Evolutionary conservation across 2,888 invertebrate genomes (phyloP), one percentile per base, ranked within the genome.

Genomic region (Sisyra terminalis): DNA sequence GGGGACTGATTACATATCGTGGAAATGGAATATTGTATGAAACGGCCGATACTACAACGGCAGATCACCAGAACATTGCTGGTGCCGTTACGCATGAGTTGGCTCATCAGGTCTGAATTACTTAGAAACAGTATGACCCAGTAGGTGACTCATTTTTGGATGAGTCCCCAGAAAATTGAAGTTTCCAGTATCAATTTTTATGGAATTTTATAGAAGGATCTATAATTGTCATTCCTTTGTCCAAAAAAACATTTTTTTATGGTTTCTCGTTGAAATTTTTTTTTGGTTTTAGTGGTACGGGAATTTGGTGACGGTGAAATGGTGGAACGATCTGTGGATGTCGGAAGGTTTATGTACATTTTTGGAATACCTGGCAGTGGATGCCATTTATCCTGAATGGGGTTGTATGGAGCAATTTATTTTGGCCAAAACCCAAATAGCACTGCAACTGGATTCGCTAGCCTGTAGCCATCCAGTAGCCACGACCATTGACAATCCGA

Each of bases 281-380:
- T 42, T 43, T 45, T 44, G 47, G 49, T 48, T 57, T 57, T 52
- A 69, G 67, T 88, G 87, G 87, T 85, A 87, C 58, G 87, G 87
- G 35, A 92, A 93, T 50, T 70, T 94, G 13, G 90, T 92, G 0
- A 92, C 93, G 0, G 92, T 93, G 65, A 81, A 85, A 52, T 90
- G 89, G 89, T 90, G 89, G 89, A 86, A 84, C 39, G 84, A 92
- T 50, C 69, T 84, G 40, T 93, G 93, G 92, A 65, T 93, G 47
- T 83, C 90, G 58, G 90, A 92, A 57, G 92, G 83, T 0, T 79
- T 88, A 46, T 86, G 88, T 1, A 81, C 79, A 40, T 85, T 82
- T 52, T 71, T 89, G 48, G 85, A 86, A 49, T 85, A 88, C 60
- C 68, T 78, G 45, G 81, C 75, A 1, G 73, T 77, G 2, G 68